Conservation (phyloP, 2,113 vertebrate species). For the Nesoenas mayeri region DNA sequence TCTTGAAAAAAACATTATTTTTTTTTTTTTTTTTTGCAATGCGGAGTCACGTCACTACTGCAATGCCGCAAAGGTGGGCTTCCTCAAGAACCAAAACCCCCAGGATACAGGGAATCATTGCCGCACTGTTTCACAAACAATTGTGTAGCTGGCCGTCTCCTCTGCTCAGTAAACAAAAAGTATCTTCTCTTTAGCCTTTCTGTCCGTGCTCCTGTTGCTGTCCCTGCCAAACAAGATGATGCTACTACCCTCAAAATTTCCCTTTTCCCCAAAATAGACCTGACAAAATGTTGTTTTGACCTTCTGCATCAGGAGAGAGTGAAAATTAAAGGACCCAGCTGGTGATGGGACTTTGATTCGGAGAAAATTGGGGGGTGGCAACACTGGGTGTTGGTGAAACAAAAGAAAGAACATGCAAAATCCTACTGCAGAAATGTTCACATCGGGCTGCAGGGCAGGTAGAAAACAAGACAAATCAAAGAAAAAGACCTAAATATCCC, state of each 20-base stretch:
- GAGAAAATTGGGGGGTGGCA: not conserved
- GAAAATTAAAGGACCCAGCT: not conserved
- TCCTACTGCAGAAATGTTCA: not conserved
- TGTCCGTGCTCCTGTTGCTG: not conserved
- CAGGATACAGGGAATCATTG: not conserved
- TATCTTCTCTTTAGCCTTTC: not conserved
- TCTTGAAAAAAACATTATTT: not conserved
- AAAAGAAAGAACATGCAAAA: not conserved
- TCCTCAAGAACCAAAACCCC: not conserved
- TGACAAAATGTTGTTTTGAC: not conserved
- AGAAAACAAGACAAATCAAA: not conserved
- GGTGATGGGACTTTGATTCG: not conserved
- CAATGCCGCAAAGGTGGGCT: not conserved
- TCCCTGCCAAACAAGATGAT: not conserved
- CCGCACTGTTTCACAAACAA: not conserved
- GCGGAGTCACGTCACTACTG: no score
- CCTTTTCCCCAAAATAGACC: not conserved
- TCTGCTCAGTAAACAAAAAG: not conserved
- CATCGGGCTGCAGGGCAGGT: not conserved
- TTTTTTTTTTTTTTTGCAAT: not conserved
- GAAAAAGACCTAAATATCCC: not conserved
- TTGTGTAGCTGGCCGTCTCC: not conserved
- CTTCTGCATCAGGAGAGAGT: not conserved
- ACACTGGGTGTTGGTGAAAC: not conserved
- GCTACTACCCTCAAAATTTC: accelerated